A percentile compares a stretch with the other conserved stretches of the same genome.
phyloP scores from a whole-genome alignment of 2,797 vertebrate genomes.

The Tokudaia tokunoshimensis region DNA sequence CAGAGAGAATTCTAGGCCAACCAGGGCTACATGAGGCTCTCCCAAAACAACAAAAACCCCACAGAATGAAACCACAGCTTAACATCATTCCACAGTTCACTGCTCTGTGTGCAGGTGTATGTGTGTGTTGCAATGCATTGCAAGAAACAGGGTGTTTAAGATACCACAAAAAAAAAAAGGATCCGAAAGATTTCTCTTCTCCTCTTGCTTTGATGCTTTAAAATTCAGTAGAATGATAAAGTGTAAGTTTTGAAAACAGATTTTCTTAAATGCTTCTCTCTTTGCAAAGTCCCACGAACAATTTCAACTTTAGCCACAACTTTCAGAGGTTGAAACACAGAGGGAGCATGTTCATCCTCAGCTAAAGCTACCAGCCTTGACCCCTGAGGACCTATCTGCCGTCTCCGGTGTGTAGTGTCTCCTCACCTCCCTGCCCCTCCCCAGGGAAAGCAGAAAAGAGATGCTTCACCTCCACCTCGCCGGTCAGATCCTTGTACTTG shows the following conservation, averaged over 20 bases:
- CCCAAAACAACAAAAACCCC: neutral
- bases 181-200: neutral
- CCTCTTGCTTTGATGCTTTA: neutral
- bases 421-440: neutral
- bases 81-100: neutral
- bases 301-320: slow-evolving; percentile 6
- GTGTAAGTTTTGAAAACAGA: neutral
- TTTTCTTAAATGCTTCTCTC: neutral
- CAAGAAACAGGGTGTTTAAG: neutral
- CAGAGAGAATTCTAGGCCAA: neutral
- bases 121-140: neutral
- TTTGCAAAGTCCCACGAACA: neutral
- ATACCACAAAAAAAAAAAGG: neutral
- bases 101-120: neutral
- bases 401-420: no score
- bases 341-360: neutral
- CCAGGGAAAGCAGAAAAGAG: neutral
- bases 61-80: neutral
- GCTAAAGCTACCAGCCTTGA: neutral
- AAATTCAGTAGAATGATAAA: neutral
- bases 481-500: slow-evolving; percentile 99
- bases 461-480: slow-evolving; percentile 96
- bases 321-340: neutral
- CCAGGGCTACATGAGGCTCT: neutral
- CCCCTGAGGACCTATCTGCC: neutral